phyloP scores from a whole-genome alignment of 1,140 invertebrate species.

The Diabrotica virgifera region DNA sequence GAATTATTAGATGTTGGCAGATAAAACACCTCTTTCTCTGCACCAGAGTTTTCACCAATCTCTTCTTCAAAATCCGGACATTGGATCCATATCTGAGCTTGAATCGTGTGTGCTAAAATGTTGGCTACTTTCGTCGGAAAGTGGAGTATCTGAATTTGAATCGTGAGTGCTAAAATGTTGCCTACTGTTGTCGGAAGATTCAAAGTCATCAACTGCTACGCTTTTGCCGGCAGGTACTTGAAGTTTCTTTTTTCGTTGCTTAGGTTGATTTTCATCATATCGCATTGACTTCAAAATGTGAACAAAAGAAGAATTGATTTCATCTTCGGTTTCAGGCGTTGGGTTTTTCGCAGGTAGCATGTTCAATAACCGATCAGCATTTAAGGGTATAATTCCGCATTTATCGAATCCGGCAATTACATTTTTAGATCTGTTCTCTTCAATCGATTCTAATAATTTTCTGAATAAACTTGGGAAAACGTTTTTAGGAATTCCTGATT shows the following conservation, averaged over 20 bases:
- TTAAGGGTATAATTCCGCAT: constrained; percentile 1
- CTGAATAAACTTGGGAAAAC: constrained; percentile 8
- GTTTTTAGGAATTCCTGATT: constrained; percentile 5
- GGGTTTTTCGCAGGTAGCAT: neutral
- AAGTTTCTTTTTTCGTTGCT: constrained; percentile 3
- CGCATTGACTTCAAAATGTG: constrained; percentile 3
- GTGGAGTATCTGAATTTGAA: constrained; percentile 6
- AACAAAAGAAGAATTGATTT: neutral
- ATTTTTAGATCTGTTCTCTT: neutral
- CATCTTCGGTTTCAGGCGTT: neutral
- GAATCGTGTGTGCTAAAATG: constrained; percentile 8
- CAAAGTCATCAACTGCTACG: constrained; percentile 9
- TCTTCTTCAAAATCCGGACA: neutral
- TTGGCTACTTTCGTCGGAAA: neutral
- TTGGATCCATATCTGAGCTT: neutral
- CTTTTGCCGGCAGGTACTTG: too few species aligned
- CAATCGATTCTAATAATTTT: neutral
- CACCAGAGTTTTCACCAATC: neutral
- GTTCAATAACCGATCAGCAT: constrained; percentile 2
- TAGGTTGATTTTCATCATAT: neutral
- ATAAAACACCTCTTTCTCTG: neutral
- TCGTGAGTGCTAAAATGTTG: constrained; percentile 1
- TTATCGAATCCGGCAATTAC: constrained; percentile 7
- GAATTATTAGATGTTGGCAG: neutral
- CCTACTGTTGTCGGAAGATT: neutral